phyloP scores from a whole-genome alignment of 2,797 vertebrate genomes.

The Sebastes trivittatus region DNA sequence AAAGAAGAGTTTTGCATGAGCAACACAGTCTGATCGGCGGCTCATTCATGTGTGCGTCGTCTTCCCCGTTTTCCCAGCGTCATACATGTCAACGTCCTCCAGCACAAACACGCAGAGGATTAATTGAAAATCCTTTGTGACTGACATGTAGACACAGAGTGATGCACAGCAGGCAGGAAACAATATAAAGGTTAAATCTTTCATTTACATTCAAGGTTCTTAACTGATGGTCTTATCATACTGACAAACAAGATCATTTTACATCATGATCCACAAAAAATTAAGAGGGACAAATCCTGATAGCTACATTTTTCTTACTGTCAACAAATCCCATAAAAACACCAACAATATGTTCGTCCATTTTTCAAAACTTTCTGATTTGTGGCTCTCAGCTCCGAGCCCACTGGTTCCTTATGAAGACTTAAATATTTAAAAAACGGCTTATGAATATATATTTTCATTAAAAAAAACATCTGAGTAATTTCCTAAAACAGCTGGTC shows the following conservation, averaged over 20 bases:
- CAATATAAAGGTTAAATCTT: not conserved
- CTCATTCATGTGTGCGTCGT: not conserved
- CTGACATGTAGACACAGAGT: not conserved
- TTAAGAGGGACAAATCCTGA: not conserved
- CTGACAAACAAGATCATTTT: not conserved
- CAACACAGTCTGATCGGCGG: not conserved
- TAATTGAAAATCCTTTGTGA: not conserved
- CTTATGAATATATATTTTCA: not conserved
- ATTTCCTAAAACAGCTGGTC: no score
- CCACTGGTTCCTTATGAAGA: not conserved
- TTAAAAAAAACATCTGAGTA: no score
- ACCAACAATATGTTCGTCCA: not conserved
- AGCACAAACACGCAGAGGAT: not conserved
- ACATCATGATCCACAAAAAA: no score
- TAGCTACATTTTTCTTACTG: not conserved
- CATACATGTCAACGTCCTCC: not conserved
- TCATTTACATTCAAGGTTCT: not conserved
- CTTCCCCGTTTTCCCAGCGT: slow-evolving; percentile 13
- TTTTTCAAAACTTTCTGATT: not conserved
- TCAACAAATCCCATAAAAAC: not conserved
- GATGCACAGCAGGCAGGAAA: slow-evolving; percentile 19
- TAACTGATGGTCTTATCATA: not conserved
- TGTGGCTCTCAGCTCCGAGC: not conserved
- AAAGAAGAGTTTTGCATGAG: slow-evolving; percentile 26
- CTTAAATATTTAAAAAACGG: no score